phyloP scores from a whole-genome alignment of 2,797 vertebrate species.

The Poecile montanus region DNA sequence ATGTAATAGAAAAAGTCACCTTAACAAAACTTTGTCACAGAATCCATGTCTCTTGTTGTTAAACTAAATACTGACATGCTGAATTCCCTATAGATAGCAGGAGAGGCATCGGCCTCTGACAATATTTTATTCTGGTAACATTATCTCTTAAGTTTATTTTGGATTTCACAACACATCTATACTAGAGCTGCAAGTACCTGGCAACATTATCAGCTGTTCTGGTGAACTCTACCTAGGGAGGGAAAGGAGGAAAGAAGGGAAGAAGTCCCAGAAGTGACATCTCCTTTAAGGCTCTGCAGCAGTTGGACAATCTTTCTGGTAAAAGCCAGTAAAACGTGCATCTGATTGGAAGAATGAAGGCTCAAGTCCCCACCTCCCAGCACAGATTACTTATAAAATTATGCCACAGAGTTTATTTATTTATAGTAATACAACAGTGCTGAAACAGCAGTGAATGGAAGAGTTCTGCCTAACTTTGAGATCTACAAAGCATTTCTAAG shows the following conservation, averaged over 20 bases:
- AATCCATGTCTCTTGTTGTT: neutral
- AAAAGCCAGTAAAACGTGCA: neutral
- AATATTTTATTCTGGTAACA: neutral
- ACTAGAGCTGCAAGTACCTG: neutral
- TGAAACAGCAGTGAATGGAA: neutral
- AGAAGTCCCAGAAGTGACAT: neutral
- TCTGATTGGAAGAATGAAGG: neutral
- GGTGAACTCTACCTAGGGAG: neutral
- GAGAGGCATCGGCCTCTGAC: neutral
- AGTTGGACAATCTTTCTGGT: neutral
- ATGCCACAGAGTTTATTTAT: neutral
- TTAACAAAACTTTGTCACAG: neutral
- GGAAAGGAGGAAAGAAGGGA: neutral
- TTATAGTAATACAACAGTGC: neutral
- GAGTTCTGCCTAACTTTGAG: neutral
- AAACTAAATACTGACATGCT: neutral
- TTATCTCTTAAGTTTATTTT: neutral
- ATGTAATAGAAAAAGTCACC: neutral
- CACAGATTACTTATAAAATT: neutral
- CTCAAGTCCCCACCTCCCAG: neutral
- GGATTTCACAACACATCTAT: neutral
- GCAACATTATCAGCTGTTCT: neutral
- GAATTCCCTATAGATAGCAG: neutral
- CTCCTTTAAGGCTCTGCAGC: neutral
- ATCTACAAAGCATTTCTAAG: neutral